These are phyloP conservation scores for Oncorhynchus masou DNA, from an alignment of 2,113 vertebrate genomes.

Conservation along the genomic window DNA sequence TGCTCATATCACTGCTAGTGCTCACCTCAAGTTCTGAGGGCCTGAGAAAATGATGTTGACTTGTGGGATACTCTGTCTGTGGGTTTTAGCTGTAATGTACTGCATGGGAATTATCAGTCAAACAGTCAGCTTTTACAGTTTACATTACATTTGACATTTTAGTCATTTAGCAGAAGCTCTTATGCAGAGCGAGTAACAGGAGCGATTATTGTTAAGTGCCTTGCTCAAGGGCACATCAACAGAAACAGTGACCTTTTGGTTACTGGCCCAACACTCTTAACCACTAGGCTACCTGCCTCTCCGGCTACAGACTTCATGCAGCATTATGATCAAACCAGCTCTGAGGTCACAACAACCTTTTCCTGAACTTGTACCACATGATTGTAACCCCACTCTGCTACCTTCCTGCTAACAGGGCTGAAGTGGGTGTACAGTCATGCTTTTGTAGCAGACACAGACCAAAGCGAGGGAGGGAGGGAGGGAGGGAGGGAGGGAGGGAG, in stretches of 20 bases:
- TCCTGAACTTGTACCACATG: neutral
- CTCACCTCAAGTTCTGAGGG: neutral
- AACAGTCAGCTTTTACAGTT: neutral
- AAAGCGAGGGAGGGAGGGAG: neutral
- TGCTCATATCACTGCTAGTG: too few relatives aligned
- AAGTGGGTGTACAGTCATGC: constrained; percentile 10
- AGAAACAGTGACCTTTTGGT: too few relatives aligned
- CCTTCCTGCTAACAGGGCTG: too few relatives aligned
- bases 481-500: neutral
- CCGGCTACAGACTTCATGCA: neutral
- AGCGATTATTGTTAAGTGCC: too few relatives aligned
- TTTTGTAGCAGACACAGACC: constrained; percentile 20
- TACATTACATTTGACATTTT: neutral
- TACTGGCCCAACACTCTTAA: too few relatives aligned
- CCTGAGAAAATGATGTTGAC: neutral
- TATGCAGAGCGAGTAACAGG: too few relatives aligned
- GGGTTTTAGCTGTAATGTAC: neutral
- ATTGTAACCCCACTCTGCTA: neutral
- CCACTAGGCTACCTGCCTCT: too few relatives aligned
- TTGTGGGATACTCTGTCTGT: neutral
- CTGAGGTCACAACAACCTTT: neutral
- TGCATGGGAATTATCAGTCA: neutral
- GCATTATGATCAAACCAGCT: too few relatives aligned
- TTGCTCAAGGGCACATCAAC: too few relatives aligned
- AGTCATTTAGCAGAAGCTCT: too few relatives aligned